phyloP scores from a whole-genome alignment of 2,888 invertebrate species.

The Pristionchus entomophagus region DNA sequence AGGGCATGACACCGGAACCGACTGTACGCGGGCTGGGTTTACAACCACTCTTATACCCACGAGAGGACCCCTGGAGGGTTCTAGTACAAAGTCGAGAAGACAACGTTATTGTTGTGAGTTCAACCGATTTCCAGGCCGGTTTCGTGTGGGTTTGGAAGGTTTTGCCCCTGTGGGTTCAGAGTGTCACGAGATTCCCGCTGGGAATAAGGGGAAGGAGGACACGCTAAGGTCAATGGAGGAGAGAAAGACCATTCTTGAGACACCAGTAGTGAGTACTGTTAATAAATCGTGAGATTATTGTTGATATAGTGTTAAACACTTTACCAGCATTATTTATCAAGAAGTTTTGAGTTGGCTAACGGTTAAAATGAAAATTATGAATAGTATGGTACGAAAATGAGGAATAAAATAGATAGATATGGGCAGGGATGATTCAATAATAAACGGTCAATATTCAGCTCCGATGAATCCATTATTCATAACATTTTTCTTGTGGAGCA shows the following conservation, averaged over 20 bases:
- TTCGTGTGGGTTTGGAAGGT: neutral
- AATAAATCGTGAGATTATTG: neutral
- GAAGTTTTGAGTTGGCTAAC: no score
- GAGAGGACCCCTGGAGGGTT: neutral
- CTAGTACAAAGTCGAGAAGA: neutral
- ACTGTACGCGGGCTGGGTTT: neutral
- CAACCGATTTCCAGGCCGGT: neutral
- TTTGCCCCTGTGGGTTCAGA: no score
- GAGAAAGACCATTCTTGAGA: no score
- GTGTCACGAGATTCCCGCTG: constrained; percentile 9
- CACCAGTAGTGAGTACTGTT: neutral
- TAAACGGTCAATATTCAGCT: no score
- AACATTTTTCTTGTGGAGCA: no score
- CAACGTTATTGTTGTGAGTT: neutral
- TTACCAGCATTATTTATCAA: no score
- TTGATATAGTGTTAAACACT: neutral
- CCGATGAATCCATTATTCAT: no score
- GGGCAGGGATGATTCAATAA: no score
- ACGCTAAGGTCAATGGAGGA: constrained; percentile 3
- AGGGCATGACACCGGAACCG: neutral
- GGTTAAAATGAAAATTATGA: no score
- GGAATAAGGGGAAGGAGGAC: neutral
- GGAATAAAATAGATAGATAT: no score
- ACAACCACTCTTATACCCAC: constrained; percentile 2
- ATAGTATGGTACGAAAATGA: no score